phyloP scores from a whole-genome alignment of 2,797 vertebrate species.

The Gastrophryne carolinensis region DNA sequence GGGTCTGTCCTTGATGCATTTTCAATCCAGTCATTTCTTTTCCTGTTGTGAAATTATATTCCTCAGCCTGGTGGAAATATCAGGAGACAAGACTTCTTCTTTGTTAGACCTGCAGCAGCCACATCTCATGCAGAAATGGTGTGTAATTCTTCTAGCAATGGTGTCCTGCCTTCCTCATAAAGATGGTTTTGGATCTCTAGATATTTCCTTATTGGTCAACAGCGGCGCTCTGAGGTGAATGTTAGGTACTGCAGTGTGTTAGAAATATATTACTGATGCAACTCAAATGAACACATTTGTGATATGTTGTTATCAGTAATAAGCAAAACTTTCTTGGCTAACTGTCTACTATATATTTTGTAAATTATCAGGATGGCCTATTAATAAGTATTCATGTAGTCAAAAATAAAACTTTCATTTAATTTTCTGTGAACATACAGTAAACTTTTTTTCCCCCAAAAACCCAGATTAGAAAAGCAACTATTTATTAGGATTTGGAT shows the following conservation, averaged over 20 bases:
- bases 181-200: background rate
- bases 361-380: too few relatives aligned
- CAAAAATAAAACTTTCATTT: too few relatives aligned
- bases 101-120: background rate
- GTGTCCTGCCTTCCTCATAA: constrained; percentile 26
- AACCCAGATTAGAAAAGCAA: too few relatives aligned
- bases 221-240: constrained; percentile 53
- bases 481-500: too few relatives aligned
- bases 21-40: background rate
- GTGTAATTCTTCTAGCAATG: background rate
- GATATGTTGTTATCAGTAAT: too few relatives aligned
- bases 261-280: too few relatives aligned
- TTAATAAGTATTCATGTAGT: too few relatives aligned
- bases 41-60: background rate
- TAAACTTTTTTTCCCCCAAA: too few relatives aligned
- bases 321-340: too few relatives aligned
- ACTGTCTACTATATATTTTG: too few relatives aligned
- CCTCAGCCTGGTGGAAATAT: background rate
- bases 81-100: background rate
- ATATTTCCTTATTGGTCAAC: background rate
- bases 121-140: background rate
- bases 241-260: constrained; percentile 9
- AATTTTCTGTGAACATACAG: too few relatives aligned
- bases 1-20: background rate
- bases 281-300: too few relatives aligned